Base-by-base conservation (phyloP, 2,797 vertebrate genomes). In the Adelosebastes latens region DNA sequence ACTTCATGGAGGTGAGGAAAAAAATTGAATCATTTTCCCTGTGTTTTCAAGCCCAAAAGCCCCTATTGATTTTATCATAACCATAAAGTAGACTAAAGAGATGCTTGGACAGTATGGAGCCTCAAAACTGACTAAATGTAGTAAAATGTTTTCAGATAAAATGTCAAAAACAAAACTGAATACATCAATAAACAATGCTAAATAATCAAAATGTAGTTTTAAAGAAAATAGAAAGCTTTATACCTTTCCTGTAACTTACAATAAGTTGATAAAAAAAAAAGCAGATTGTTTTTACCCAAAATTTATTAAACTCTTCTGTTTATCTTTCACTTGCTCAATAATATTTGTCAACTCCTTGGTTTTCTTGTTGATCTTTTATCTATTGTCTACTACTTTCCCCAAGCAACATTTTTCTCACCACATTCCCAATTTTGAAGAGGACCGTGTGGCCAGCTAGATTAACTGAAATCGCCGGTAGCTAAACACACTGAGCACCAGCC, bases 1-100 rank as follows among this genome's bases (percentile, higher is more conserved):
- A 99, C 95, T 99, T 99, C 85, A 99, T 99, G 98, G 98, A 99
- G 97, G 98, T 99, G 87, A 88, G 96, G 96, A 60, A 25, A 61
- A 20, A 25, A 42, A 53, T 18, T 1, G 34, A 3, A n/a, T 52
- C 2, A n/a, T n/a, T n/a, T 52, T 52, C 20, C 18, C 20, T n/a
- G 20, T 52, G 49, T 52, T 1, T 52, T 52, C 32, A 25, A 16
- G 4, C 10, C 22, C 24, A 2, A 39, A 12, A 29, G 36, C 8
- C 8, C 20, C 42, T 22, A 6, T 2, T 16, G 31, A 62, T 22
- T 27, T 12, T 2, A 73, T 67, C 1, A 74, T 42, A 56, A 31
- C 7, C 20, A 49, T 25, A 25, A 31, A 58, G 13, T 6, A 56
- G 8, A 72, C 9, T 52, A 6, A 27, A 42, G 63, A 14, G 14